Base-by-base conservation (phyloP, 2,797 vertebrate genomes). In the Paguma larvata region DNA sequence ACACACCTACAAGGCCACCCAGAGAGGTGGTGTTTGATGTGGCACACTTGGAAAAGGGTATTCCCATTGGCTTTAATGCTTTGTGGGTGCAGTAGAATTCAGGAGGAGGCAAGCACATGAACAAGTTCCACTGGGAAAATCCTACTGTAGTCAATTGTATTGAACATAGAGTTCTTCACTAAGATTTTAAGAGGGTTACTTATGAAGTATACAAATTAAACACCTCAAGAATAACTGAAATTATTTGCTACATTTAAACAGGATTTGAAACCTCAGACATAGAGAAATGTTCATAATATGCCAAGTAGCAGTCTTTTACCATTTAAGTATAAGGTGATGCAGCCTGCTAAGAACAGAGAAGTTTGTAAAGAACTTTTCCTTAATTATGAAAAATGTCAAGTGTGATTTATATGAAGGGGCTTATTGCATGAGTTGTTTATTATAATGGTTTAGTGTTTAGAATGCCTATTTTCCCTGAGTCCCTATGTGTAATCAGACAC, bases 211-310 rank as follows among this genome's bases (percentile, higher is more conserved):
- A 51, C 75, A 73, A 83, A 19, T 0, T 75, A 38, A 91, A 94
- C 96, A 44, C 41, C 70, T 63, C 30, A 92, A 48, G 56, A 88
- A 91, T 98, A 94, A 97, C 65, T 94, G 89, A 18, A 97, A 93
- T 44, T 78, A 85, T 51, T 90, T 32, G 46, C 25, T 97, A 96
- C 95, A 38, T 97, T 94, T 3, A 63, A 97, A 97, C 25, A 99
- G 99, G 99, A 99, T 93, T 97, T 99, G 67, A 99, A 99, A 98
- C 99, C 99, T 87, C 99, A 99, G 97, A 99, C 99, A 14, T 99
- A 99, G 98, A 98, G 99, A 95, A 99, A 99, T n/a, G 99, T 99
- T 0, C 99, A 99, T 7, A 99, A 99, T 99, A 99, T 99, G 98
- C 99, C 99, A 6, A 98, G 99, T 72, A 98, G 98, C 96, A 99